Evolutionary conservation across 1,140 invertebrate species (phyloP).

Genomic region (Agraylea sexmaculata): DNA sequence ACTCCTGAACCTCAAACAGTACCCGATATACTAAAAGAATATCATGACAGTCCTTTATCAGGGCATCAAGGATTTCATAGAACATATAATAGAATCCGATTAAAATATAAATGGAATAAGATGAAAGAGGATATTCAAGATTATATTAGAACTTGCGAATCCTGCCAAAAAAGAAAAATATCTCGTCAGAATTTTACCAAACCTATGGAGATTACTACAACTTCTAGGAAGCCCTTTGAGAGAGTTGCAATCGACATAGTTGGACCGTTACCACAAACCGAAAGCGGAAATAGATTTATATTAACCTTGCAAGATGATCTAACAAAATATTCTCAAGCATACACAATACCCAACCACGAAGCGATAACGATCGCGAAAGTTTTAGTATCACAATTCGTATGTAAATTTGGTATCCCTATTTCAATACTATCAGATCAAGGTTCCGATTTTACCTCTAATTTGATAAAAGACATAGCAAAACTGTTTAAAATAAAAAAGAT

Average conservation of each 20-base stretch:
- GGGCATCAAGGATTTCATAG: slow-evolving; percentile 22
- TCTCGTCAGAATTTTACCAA: slow-evolving; percentile 17
- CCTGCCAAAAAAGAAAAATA: slow-evolving; percentile 24
- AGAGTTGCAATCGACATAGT: slow-evolving; percentile 24
- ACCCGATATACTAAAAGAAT: slow-evolving; percentile 21
- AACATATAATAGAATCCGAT: slow-evolving; percentile 23
- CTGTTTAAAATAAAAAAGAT: slow-evolving; percentile 22
- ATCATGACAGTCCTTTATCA: slow-evolving; percentile 21
- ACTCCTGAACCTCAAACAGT: slow-evolving; percentile 13
- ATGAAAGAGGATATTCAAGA: slow-evolving; percentile 24
- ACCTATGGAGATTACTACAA: slow-evolving; percentile 27
- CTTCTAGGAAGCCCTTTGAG: slow-evolving; percentile 22
- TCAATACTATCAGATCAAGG: slow-evolving; percentile 26
- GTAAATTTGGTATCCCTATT: slow-evolving; percentile 25
- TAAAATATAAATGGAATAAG: slow-evolving; percentile 21
- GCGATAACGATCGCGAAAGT: slow-evolving; percentile 22
- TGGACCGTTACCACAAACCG: slow-evolving; percentile 23
- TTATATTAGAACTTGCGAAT: slow-evolving; percentile 22
- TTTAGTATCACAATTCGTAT: slow-evolving; percentile 17
- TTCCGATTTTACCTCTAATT: slow-evolving; percentile 17
- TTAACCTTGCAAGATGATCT: slow-evolving; percentile 27
- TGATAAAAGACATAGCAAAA: slow-evolving; percentile 12
- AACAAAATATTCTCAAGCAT: slow-evolving; percentile 24
- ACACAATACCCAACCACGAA: slow-evolving; percentile 23
- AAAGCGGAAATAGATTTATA: slow-evolving; percentile 21